phyloP scores from a whole-genome alignment of 1,140 invertebrate genomes.

The Procambarus virginalis region DNA sequence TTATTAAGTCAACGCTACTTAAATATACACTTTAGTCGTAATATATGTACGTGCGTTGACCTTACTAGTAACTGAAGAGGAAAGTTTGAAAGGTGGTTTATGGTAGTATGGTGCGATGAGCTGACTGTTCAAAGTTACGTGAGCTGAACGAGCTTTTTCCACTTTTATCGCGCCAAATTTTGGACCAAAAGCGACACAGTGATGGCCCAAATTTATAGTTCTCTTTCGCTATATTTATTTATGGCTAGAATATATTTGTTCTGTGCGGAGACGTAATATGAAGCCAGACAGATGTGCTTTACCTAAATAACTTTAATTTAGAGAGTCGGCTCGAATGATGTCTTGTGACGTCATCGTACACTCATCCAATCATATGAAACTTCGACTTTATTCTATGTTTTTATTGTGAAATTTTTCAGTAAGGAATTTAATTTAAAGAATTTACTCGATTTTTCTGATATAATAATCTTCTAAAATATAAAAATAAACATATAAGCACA shows the following conservation, averaged over 20 bases:
- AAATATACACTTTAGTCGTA: too few relatives aligned
- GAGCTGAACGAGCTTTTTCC: neutral
- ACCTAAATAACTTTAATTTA: neutral
- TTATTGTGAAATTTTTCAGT: constrained; percentile 17
- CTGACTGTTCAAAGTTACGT: neutral
- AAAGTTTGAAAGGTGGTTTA: too few relatives aligned
- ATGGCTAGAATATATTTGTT: neutral
- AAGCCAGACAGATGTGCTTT: neutral
- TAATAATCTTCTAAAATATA: neutral
- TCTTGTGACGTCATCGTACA: constrained; percentile 48
- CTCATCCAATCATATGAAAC: constrained; percentile 49
- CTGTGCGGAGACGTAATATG: neutral
- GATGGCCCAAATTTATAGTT: neutral
- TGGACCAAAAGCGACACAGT: neutral
- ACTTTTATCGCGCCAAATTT: neutral
- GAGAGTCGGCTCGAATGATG: neutral
- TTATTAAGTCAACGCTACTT: too few relatives aligned
- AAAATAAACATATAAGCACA: neutral
- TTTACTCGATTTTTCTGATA: neutral
- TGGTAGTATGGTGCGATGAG: too few relatives aligned
- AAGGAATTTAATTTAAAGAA: neutral
- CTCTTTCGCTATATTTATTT: neutral
- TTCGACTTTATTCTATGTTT: constrained; percentile 49
- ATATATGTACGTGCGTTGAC: neutral
- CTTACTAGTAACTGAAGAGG: too few relatives aligned